Percentiles rank a stretch among this genome's conserved stretches.
Evolutionary conservation across 2,113 vertebrate species (phyloP).

Genomic region (Semnornis frantzii): DNA sequence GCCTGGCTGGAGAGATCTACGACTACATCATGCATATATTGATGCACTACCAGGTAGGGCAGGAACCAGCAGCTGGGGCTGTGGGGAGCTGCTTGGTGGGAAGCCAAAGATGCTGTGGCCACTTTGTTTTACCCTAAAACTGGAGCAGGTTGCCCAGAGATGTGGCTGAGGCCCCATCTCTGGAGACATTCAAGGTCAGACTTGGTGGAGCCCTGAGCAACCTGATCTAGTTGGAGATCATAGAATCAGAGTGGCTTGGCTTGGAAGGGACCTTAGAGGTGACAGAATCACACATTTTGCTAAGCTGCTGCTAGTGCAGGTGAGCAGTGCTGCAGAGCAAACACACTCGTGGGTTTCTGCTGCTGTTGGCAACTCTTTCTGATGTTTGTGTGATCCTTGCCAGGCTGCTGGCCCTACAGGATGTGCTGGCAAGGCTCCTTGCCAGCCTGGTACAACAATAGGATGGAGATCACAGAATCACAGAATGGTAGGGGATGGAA

Average conservation of each 20-base stretch:
- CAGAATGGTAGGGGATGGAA: too few species aligned
- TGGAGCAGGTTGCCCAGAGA: too few species aligned
- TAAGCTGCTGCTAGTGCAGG: not conserved
- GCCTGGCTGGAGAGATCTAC: conserved; percentile 90
- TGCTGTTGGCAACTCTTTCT: not conserved
- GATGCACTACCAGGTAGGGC: conserved; percentile 94
- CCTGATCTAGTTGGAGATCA: too few species aligned
- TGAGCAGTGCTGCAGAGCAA: not conserved
- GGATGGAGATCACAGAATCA: not conserved
- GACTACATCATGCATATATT: conserved; percentile 97
- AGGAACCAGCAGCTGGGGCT: not conserved
- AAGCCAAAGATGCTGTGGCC: not conserved
- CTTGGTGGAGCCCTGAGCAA: too few species aligned
- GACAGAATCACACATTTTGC: too few species aligned
- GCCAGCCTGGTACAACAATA: accelerated
- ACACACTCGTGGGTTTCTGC: not conserved
- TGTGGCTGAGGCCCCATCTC: too few species aligned
- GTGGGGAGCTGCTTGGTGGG: not conserved
- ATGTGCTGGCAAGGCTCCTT: not conserved
- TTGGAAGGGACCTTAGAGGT: too few species aligned
- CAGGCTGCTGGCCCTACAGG: not conserved
- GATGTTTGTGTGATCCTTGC: not conserved
- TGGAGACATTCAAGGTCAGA: too few species aligned
- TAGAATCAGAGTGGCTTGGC: too few species aligned
- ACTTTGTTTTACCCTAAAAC: not conserved